A percentile compares a stretch with the other conserved stretches of the same genome.
These are phyloP conservation scores for Melanostoma scalare DNA, from an alignment of 2,888 invertebrate species.

Conservation along the genomic window DNA sequence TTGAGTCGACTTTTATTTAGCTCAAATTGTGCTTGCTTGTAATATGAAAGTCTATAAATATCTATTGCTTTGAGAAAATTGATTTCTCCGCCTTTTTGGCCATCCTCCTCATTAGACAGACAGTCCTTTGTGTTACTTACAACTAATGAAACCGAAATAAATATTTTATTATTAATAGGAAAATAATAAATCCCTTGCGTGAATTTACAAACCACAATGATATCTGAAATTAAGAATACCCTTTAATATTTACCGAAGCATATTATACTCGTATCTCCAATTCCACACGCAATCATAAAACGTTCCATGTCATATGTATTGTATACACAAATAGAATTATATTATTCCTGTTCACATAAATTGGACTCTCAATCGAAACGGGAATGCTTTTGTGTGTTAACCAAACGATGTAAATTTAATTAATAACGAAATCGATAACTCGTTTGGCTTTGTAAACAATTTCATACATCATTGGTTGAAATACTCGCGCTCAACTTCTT, in stretches of 20 bases:
- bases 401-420: slow-evolving; percentile 52
- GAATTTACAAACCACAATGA: neutral
- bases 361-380: slow-evolving; percentile 39
- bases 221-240: neutral
- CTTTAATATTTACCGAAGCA: slow-evolving; percentile 16
- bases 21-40: too few species aligned
- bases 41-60: too few species aligned
- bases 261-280: neutral
- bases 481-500: slow-evolving; percentile 3
- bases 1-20: too few species aligned
- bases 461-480: slow-evolving; percentile 20
- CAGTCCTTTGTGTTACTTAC: too few species aligned
- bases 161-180: neutral
- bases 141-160: slow-evolving; percentile 3
- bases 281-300: neutral
- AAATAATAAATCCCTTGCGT: slow-evolving; percentile 13
- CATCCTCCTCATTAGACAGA: too few species aligned
- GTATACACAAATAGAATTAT: slow-evolving; percentile 38
- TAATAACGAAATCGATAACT: slow-evolving; percentile 57
- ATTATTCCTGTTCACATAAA: slow-evolving; percentile 46
- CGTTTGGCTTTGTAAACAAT: slow-evolving; percentile 40
- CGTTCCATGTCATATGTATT: neutral
- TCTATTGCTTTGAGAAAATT: too few species aligned
- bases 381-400: slow-evolving; percentile 41
- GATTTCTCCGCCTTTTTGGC: too few species aligned